Base-by-base conservation (phyloP, 2,888 invertebrate species). In the Candidula unifasciata region DNA sequence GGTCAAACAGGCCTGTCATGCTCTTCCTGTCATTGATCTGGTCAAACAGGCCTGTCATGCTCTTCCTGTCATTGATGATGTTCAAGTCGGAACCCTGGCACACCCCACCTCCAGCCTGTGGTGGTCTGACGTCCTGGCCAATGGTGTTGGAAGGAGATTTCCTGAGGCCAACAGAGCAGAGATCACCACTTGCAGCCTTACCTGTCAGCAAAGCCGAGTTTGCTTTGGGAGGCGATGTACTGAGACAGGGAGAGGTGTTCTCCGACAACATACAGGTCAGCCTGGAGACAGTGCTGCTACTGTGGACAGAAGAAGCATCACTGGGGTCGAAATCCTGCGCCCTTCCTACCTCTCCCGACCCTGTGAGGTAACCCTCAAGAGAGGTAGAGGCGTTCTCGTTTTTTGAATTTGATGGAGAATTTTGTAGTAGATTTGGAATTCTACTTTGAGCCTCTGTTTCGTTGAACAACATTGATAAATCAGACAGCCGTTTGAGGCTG, bases 371-470 rank as follows among this genome's bases (percentile, higher is more conserved):
- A 74, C 88, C 91, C 90, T 91, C 91, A 89, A 90, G 91, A 89
- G 92, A 91, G 90, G 91, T 91, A 91, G 92, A 91, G 90, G 89
- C 89, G 89, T 90, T 90, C 90, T 91, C 91, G 91, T 92, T 92
- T 92, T 92, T 92, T 90, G 85, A 85, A 86, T 80, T n/a, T 74
- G 86, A 82, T 80, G 87, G 84, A 71, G 86, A 83, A 88, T 86
- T 83, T 68, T 85, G 80, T 66, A 79, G 27, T 82, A 86, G 80
- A 82, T 84, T 74, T 44, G 73, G 68, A 80, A 79, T 82, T 87
- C 87, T 44, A 64, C 33, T 73, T 27, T 71, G 64, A 57, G 76
- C 81, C 54, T 87, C 84, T 30, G 84, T 81, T 16, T 86, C 82
- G 74, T 68, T 84, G 13, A 88, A 82, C 24, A 89, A 73, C 68